Conservation (phyloP, 1,140 invertebrate genomes). For the Drosophila ohnishii region DNA sequence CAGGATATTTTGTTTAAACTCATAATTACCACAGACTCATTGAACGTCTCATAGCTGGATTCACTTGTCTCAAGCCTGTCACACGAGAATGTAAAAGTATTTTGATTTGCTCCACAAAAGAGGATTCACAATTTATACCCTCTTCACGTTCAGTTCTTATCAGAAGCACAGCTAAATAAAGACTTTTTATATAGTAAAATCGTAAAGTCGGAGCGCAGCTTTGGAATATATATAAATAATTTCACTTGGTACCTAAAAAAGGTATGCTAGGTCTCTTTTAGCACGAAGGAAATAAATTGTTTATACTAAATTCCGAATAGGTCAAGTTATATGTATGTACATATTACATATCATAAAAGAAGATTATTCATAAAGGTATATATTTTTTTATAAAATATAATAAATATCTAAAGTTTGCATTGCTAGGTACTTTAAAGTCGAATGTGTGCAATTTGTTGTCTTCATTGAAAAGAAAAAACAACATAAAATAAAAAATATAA, state of each 20-base stretch:
- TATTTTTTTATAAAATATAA: background rate
- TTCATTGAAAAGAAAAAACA: background rate
- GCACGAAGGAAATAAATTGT: background rate
- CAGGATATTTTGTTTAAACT: too few species aligned
- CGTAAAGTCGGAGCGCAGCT: background rate
- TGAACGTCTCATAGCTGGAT: background rate
- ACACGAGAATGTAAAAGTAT: background rate
- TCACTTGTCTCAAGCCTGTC: background rate
- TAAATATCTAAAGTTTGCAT: background rate
- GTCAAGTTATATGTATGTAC: background rate
- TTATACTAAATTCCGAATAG: background rate
- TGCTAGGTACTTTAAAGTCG: background rate
- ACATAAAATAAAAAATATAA: background rate
- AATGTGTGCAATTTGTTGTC: background rate
- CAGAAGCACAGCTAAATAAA: background rate
- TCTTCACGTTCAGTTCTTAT: background rate
- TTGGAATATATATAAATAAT: background rate
- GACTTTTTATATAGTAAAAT: background rate
- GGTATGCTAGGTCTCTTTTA: background rate
- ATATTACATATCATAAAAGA: background rate
- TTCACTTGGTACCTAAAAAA: background rate
- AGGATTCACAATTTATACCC: background rate
- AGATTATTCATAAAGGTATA: background rate
- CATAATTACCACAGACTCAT: slow-evolving; percentile 6
- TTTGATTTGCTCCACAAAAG: background rate